Conservation (phyloP, 2,888 invertebrate species). For the Trisateles emortualis region DNA sequence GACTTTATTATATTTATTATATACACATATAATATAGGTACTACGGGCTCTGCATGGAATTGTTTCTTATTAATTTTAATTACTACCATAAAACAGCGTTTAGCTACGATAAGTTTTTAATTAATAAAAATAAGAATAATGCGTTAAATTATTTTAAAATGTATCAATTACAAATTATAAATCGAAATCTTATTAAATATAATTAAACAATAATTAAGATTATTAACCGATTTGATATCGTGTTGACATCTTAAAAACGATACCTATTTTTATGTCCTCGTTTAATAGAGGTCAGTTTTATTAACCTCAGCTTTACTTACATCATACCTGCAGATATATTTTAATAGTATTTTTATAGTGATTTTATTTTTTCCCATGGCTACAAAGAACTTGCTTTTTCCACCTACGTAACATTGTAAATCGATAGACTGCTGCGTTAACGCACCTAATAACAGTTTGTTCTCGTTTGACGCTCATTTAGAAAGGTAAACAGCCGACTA, state of each 20-base stretch:
- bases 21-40: too few relatives aligned
- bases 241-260: slow-evolving; percentile 25
- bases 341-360: slow-evolving; percentile 38
- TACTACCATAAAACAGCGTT: too few relatives aligned
- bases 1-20: too few relatives aligned
- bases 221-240: slow-evolving; percentile 31
- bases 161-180: not conserved
- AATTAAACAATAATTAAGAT: slow-evolving; percentile 20
- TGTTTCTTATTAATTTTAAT: too few relatives aligned
- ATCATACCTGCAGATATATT: slow-evolving; percentile 33
- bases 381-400: slow-evolving; percentile 42
- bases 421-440: slow-evolving; percentile 72
- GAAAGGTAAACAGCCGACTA: slow-evolving; percentile 71
- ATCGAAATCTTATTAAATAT: not conserved
- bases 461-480: slow-evolving; percentile 77
- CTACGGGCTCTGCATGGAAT: too few relatives aligned
- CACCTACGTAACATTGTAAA: slow-evolving; percentile 63
- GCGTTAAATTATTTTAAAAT: too few relatives aligned
- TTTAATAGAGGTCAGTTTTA: slow-evolving; percentile 50
- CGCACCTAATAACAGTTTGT: slow-evolving; percentile 72
- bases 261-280: slow-evolving; percentile 29
- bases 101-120: too few relatives aligned
- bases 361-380: slow-evolving; percentile 49
- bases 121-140: too few relatives aligned
- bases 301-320: slow-evolving; percentile 41